These are phyloP conservation scores for Phrynosoma blainvillii DNA, from an alignment of 2,113 vertebrate genomes.

Conservation along the genomic window DNA sequence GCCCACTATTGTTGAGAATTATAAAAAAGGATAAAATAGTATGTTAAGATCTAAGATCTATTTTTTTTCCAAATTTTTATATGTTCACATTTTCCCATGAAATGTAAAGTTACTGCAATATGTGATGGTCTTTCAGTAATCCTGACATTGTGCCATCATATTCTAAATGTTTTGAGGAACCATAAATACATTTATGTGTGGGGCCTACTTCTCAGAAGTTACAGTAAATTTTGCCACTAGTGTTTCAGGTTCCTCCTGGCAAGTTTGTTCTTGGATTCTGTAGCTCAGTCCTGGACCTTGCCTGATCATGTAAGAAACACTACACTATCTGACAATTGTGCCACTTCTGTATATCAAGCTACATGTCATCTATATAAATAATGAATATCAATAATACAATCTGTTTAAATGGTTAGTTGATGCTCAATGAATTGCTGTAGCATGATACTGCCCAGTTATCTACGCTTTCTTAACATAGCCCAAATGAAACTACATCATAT, in stretches of 20 bases:
- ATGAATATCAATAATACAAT: neutral
- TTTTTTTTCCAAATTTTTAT: too few relatives aligned
- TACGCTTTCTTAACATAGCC: neutral
- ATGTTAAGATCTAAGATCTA: too few relatives aligned
- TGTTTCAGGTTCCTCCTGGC: neutral
- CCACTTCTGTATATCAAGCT: neutral
- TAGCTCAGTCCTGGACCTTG: neutral
- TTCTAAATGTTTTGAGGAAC: neutral
- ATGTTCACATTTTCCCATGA: too few relatives aligned
- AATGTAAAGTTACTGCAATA: too few relatives aligned
- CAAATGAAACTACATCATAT: slow-evolving; percentile 45
- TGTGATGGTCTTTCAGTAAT: too few relatives aligned
- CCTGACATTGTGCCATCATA: neutral
- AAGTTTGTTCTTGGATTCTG: neutral
- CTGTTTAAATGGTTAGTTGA: neutral
- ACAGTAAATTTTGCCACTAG: neutral
- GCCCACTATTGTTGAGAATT: too few relatives aligned
- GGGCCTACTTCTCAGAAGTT: neutral
- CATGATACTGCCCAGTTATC: neutral
- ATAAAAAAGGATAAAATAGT: too few relatives aligned
- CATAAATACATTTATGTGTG: neutral
- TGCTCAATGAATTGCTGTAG: neutral
- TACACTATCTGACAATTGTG: neutral
- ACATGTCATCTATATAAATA: neutral
- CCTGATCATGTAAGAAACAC: neutral